Evolutionary conservation across 1,140 invertebrate species (phyloP).

Genomic region (Brachionus angularis): DNA sequence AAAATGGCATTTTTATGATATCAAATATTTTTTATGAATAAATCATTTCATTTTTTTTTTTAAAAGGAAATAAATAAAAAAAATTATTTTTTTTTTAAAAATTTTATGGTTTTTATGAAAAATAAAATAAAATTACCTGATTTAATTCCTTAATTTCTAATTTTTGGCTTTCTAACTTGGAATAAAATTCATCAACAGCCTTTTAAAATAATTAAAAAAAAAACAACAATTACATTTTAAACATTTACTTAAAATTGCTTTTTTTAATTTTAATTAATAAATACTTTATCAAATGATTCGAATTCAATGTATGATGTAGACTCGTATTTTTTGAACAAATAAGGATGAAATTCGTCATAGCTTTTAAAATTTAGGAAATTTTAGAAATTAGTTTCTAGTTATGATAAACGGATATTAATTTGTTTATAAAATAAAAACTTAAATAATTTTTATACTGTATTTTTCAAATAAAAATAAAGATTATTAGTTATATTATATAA

Average conservation of each 20-base stretch:
- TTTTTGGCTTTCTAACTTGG: slow-evolving; percentile 87
- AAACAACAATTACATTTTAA: too few relatives aligned
- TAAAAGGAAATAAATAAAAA: too few relatives aligned
- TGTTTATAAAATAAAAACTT: too few relatives aligned
- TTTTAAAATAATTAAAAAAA: slow-evolving; percentile 47
- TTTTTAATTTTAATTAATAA: slow-evolving; percentile 18
- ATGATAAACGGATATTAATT: too few relatives aligned
- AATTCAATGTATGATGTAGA: slow-evolving; percentile 64
- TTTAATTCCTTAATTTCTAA: slow-evolving; percentile 84
- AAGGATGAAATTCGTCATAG: slow-evolving; percentile 82
- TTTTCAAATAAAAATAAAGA: too few relatives aligned
- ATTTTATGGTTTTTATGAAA: too few relatives aligned
- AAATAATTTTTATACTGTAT: too few relatives aligned
- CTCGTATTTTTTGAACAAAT: slow-evolving; percentile 69
- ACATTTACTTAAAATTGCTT: neutral
- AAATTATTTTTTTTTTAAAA: too few relatives aligned
- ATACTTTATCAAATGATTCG: slow-evolving; percentile 70
- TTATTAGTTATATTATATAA: too few relatives aligned
- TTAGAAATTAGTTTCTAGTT: too few relatives aligned
- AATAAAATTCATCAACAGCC: slow-evolving; percentile 94
- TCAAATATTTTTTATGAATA: too few relatives aligned
- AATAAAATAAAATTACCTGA: slow-evolving; percentile 60
- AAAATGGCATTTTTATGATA: too few relatives aligned
- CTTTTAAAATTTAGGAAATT: slow-evolving; percentile 46
- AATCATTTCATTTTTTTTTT: neutral